Evolutionary conservation across 1,140 invertebrate genomes (phyloP), one percentile per base, ranked within the genome.

Genomic region (Amyelois transitella): DNA sequence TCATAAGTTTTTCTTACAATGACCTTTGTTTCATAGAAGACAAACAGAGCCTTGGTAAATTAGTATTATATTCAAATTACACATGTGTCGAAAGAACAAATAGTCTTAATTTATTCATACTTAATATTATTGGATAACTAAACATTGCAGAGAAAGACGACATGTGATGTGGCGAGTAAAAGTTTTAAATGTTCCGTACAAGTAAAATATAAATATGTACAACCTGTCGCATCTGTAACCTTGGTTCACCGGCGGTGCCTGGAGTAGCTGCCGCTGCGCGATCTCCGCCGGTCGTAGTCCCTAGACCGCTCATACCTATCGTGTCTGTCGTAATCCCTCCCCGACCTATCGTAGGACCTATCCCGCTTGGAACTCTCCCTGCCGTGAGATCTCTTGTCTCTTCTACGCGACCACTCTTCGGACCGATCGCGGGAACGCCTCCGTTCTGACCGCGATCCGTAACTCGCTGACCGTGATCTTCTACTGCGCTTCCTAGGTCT

Each of bases 301-400:
- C 77, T 72, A 69, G 64, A 71, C 69, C 75, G 75, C 67, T 79
- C 79, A 71, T 82, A 77, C 72, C 70, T 80, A 77, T 77, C 75
- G 66, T 75, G 62, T 56, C 64, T 72, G 63, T 74, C 64, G 64
- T 66, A 54, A 55, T 66, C 63, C 5, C 68, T 58, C 8, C 58
- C 57, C 21, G 50, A 49, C 28, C 53, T 50, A 6, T 64, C 63
- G 55, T 58, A 43, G 14, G 58, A 60, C 53, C 58, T 44, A 7
- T 60, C 62, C 51, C 60, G 60, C 18, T 60, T 64, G 44, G 62
- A 60, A 38, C 62, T 56, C 14, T 75, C 72, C 63, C 75, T 73
- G 58, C 79, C 79, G 74, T 80, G 72, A 17, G 78, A 81, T 49
- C 66, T 63, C 55, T 68, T 77, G 55, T 83, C 80, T 24, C 74